phyloP scores from a whole-genome alignment of 2,888 invertebrate species.

The Drosophila cognata region DNA sequence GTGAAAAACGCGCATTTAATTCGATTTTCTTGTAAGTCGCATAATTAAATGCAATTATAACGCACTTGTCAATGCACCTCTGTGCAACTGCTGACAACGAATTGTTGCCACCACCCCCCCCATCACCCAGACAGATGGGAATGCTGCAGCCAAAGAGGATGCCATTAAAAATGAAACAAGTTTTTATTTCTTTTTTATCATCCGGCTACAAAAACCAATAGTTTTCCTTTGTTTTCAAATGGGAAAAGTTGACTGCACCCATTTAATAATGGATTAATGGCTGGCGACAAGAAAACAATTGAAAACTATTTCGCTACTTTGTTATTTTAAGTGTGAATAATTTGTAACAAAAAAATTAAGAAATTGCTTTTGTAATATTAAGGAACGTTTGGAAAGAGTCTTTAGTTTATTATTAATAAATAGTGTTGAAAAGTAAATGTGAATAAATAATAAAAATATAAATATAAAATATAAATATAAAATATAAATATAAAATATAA shows the following conservation, averaged over 20 bases:
- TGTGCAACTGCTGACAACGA: constrained; percentile 37
- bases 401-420: not conserved
- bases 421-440: not conserved
- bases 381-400: not conserved
- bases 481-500: too few species aligned
- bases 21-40: constrained; percentile 60
- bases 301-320: not conserved
- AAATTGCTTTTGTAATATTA: not conserved
- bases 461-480: too few species aligned
- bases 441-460: too few species aligned
- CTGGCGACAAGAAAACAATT: not conserved
- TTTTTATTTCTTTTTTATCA: constrained; percentile 10
- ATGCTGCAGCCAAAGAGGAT: not conserved
- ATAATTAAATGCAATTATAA: constrained; percentile 72
- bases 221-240: constrained; percentile 7
- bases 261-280: constrained; percentile 8
- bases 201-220: constrained; percentile 9
- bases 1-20: constrained; percentile 50
- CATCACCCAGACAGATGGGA: not conserved
- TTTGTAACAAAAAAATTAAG: not conserved
- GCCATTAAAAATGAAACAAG: constrained; percentile 18
- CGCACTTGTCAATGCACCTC: constrained; percentile 40
- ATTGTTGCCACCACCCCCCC: not conserved
- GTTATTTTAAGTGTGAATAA: not conserved
- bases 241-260: constrained; percentile 17